Evolutionary conservation across 2,113 vertebrate genomes (phyloP).

Genomic region (Anguilla japonica): DNA sequence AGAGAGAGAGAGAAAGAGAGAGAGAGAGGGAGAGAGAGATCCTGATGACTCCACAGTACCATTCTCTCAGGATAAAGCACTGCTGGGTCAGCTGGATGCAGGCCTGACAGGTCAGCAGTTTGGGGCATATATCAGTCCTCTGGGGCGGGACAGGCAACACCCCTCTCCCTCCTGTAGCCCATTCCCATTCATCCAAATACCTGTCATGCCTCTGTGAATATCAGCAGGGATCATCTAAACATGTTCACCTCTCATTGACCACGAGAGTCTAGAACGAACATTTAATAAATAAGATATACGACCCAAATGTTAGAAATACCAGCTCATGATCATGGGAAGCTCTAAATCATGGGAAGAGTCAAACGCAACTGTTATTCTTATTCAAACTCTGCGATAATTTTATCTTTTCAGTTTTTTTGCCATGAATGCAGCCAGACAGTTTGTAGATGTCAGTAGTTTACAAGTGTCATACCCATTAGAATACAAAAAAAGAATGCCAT

Average conservation of each 20-base stretch:
- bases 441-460: neutral
- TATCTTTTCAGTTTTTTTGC: neutral
- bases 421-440: neutral
- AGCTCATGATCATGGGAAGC: neutral
- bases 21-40: neutral
- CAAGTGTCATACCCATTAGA: neutral
- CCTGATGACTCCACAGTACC: conserved; percentile 43
- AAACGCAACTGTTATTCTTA: neutral
- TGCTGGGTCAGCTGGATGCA: conserved; percentile 44
- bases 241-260: neutral
- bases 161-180: neutral
- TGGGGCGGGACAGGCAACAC: conserved; percentile 36
- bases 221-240: neutral
- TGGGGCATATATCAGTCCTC: conserved; percentile 46
- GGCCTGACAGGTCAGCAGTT: conserved; percentile 45
- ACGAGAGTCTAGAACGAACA: neutral
- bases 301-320: neutral
- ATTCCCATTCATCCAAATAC: neutral
- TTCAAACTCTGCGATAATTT: neutral
- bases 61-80: conserved; percentile 30
- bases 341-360: neutral
- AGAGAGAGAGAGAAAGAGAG: neutral
- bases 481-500: neutral
- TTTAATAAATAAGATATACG: neutral
- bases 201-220: neutral